phyloP scores from a whole-genome alignment of 1,140 invertebrate species.

The Acromyrmex heyeri region DNA sequence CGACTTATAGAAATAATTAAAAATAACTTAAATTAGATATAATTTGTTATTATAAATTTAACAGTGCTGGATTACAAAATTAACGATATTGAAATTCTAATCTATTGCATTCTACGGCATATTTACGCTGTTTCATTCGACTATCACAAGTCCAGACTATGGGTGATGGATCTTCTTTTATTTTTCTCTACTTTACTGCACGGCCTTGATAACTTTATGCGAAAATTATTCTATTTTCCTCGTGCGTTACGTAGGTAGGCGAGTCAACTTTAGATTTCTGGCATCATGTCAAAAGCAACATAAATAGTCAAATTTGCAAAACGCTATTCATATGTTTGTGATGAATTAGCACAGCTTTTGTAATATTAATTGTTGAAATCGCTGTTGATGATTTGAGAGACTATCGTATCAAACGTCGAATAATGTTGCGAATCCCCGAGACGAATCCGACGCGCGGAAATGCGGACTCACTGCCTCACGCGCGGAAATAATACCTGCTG shows the following conservation, averaged over 20 bases:
- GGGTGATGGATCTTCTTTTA: neutral
- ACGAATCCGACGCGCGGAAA: slow-evolving; percentile 75
- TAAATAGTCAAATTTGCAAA: slow-evolving; percentile 63
- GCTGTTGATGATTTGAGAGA: neutral
- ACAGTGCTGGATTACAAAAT: too few relatives aligned
- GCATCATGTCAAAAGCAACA: slow-evolving; percentile 59
- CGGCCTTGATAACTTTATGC: slow-evolving; percentile 71
- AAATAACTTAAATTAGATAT: too few relatives aligned
- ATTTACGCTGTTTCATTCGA: slow-evolving; percentile 16
- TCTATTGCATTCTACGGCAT: neutral
- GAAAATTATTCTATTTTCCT: slow-evolving; percentile 72
- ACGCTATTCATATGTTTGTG: slow-evolving; percentile 7
- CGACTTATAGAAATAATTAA: too few relatives aligned
- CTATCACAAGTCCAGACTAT: neutral
- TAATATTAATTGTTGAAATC: neutral
- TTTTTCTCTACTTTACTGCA: slow-evolving; percentile 16
- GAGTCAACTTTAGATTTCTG: slow-evolving; percentile 72
- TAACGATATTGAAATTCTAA: neutral
- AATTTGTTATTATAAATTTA: too few relatives aligned
- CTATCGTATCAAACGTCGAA: slow-evolving; percentile 13
- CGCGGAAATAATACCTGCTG: slow-evolving; percentile 74
- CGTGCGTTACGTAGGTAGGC: slow-evolving; percentile 51
- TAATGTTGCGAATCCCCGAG: slow-evolving; percentile 58
- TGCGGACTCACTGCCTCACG: slow-evolving; percentile 66
- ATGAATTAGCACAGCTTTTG: neutral